Conservation (phyloP, 2,888 invertebrate genomes). For the Caenorhabditis sp. region DNA sequence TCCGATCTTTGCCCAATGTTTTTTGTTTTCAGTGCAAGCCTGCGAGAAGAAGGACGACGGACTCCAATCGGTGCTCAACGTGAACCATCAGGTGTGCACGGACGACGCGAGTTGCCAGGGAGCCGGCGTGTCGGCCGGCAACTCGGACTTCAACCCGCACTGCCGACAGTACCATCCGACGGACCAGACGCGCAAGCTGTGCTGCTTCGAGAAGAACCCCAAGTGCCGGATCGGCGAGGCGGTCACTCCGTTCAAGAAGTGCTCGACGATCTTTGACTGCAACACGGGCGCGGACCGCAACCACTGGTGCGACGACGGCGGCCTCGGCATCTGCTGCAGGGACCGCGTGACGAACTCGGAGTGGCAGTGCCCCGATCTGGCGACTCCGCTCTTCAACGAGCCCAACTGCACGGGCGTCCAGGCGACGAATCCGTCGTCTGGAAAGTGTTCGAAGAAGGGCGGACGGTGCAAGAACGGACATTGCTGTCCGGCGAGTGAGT, state of each 20-base stretch:
- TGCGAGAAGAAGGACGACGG: background rate
- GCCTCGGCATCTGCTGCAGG: conserved; percentile 8
- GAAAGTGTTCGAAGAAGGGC: conserved; percentile 29
- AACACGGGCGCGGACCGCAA: background rate
- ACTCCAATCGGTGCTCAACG: background rate
- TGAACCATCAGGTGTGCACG: background rate
- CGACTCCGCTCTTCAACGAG: conserved; percentile 45
- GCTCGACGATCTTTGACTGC: conserved; percentile 8
- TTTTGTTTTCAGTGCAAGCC: conserved; percentile 1
- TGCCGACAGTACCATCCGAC: background rate
- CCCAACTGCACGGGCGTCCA: conserved; percentile 12
- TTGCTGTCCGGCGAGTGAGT: conserved; percentile 40
- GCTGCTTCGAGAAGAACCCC: conserved; percentile 24
- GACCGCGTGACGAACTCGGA: background rate
- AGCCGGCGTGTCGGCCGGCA: conserved; percentile 4
- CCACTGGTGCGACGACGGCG: conserved; percentile 27
- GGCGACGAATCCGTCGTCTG: background rate
- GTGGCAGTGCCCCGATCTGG: conserved; percentile 34
- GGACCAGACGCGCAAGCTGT: conserved; percentile 11
- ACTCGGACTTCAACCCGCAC: conserved; percentile 2
- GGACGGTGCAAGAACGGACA: conserved; percentile 26
- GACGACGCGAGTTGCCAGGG: background rate
- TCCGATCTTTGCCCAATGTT: background rate
- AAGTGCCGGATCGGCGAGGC: conserved; percentile 7
- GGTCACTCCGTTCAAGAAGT: conserved; percentile 10